Percentiles rank a stretch among this genome's conserved stretches.
Conservation (phyloP, 2,888 invertebrate species). For the Ellobium chinense region DNA sequence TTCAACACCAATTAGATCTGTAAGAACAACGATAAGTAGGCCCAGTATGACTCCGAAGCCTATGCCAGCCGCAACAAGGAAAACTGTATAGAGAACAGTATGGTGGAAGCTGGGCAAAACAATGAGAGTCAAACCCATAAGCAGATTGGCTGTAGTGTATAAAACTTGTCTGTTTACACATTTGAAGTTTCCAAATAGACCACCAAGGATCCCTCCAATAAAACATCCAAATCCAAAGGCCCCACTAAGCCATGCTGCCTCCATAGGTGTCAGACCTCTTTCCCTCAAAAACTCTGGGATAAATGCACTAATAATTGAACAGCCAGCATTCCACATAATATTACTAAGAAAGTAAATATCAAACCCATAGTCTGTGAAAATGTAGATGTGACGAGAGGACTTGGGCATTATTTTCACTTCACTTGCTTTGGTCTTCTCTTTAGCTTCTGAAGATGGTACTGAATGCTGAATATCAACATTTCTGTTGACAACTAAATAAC, state of each 20-base stretch:
- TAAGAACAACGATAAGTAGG: constrained; percentile 65
- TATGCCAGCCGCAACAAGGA: constrained; percentile 58
- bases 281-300: constrained; percentile 62
- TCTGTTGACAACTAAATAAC: constrained; percentile 18
- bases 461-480: not conserved
- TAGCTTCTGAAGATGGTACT: not conserved
- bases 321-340: constrained; percentile 69
- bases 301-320: constrained; percentile 60
- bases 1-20: constrained; percentile 64
- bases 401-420: constrained; percentile 17
- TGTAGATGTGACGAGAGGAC: constrained; percentile 40
- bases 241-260: constrained; percentile 59
- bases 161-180: constrained; percentile 56
- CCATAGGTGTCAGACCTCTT: constrained; percentile 55
- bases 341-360: constrained; percentile 68
- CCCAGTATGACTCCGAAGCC: constrained; percentile 68
- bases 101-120: constrained; percentile 48
- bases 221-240: constrained; percentile 60
- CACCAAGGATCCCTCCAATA: constrained; percentile 66
- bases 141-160: constrained; percentile 61
- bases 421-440: not conserved
- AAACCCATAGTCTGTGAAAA: constrained; percentile 59
- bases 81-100: constrained; percentile 27
- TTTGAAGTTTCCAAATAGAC: constrained; percentile 63
- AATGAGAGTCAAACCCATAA: constrained; percentile 55